These are phyloP conservation scores for Prochilodus magdalenae DNA, from an alignment of 2,113 vertebrate species.

Conservation along the genomic window DNA sequence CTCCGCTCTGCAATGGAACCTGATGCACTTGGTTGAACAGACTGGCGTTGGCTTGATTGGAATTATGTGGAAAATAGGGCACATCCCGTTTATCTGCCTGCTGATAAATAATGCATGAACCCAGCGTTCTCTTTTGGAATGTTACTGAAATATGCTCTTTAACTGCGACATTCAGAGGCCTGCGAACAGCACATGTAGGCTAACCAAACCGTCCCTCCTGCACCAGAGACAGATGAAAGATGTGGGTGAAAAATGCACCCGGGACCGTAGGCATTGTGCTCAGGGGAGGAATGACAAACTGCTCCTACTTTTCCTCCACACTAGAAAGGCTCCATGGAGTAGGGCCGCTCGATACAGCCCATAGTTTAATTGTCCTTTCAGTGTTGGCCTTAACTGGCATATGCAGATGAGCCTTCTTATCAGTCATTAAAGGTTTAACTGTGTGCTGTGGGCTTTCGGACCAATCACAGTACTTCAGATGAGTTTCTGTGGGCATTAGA, in stretches of 20 bases:
- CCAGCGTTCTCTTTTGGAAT: slow-evolving; percentile 3
- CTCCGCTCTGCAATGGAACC: slow-evolving; percentile 1
- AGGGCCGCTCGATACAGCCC: neutral
- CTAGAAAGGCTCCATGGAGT: neutral
- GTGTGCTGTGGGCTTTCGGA: too few relatives aligned
- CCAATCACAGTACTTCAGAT: too few relatives aligned
- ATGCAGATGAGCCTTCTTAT: too few relatives aligned
- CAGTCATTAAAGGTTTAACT: too few relatives aligned
- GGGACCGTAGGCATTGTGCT: slow-evolving; percentile 17
- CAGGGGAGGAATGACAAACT: slow-evolving; percentile 30
- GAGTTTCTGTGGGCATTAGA: too few relatives aligned
- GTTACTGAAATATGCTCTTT: slow-evolving; percentile 41
- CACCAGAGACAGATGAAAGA: neutral
- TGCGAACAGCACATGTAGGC: slow-evolving; percentile 36
- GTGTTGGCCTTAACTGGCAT: neutral
- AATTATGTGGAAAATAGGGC: slow-evolving; percentile 62
- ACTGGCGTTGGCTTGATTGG: slow-evolving; percentile 37
- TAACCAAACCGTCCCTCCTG: slow-evolving; percentile 6
- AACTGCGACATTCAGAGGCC: slow-evolving; percentile 5
- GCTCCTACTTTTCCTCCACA: slow-evolving; percentile 19
- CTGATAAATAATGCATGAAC: slow-evolving; percentile 62
- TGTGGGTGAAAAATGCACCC: slow-evolving; percentile 24
- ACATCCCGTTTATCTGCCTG: slow-evolving; percentile 61
- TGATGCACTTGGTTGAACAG: slow-evolving; percentile 23
- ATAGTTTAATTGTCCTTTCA: neutral